Percentiles rank a stretch among this genome's conserved stretches.
These are phyloP conservation scores for Ailuropoda melanoleuca DNA, from an alignment of 2,113 vertebrate species.

Conservation along the genomic window DNA sequence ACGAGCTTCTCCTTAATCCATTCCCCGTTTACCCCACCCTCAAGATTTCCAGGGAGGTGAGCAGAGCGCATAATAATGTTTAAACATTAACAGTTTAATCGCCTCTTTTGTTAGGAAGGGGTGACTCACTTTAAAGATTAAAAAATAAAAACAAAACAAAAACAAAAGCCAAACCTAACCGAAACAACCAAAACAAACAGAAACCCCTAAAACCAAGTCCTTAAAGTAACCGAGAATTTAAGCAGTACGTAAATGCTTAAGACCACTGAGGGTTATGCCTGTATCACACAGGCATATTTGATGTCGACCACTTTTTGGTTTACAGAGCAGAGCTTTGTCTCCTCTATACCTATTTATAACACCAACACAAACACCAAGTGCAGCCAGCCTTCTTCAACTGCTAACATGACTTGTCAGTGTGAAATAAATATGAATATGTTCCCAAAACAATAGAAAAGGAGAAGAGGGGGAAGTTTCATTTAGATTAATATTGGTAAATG, in stretches of 20 bases:
- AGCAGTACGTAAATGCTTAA: not conserved
- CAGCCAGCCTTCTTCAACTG: not conserved
- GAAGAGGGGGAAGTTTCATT: not conserved
- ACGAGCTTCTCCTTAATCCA: not conserved
- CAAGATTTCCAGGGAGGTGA: not conserved
- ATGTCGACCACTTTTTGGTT: not conserved
- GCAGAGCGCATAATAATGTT: not conserved
- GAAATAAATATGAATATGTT: not conserved
- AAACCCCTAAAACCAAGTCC: not conserved
- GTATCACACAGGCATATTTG: not conserved
- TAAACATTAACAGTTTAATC: not conserved
- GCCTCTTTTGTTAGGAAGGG: not conserved
- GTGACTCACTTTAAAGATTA: not conserved
- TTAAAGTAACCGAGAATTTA: not conserved
- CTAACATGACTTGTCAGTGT: not conserved
- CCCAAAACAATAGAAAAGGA: not conserved
- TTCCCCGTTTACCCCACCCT: not conserved
- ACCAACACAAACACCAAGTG: not conserved
- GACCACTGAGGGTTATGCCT: not conserved
- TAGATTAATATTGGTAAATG: not conserved
- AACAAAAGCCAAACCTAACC: not conserved
- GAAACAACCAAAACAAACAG: not conserved
- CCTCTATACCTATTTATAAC: not conserved
- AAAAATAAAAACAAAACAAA: conserved; percentile 39
- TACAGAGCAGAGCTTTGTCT: not conserved